Evolutionary conservation across 2,888 invertebrate species (phyloP).

Genomic region (Drosophila helvetica): DNA sequence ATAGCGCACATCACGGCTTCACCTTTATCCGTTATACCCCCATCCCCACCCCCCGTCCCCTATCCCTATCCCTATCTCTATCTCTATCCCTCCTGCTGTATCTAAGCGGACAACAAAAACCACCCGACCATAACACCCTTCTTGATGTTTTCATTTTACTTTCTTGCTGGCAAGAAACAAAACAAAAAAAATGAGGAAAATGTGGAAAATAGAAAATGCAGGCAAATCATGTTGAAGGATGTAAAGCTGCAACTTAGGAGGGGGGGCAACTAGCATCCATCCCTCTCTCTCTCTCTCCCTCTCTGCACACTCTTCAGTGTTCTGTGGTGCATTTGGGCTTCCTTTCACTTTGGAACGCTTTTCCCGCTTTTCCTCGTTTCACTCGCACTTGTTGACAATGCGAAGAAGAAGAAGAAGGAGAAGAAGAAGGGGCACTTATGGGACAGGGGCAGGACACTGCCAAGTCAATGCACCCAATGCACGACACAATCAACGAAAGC

Average conservation of each 20-base stretch:
- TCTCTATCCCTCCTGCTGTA: constrained; percentile 10
- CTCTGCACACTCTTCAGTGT: neutral
- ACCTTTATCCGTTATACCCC: constrained; percentile 28
- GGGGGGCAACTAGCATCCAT: constrained; percentile 15
- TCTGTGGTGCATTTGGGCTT: neutral
- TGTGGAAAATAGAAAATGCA: constrained; percentile 3
- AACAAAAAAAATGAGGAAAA: constrained; percentile 13
- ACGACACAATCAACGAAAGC: constrained; percentile 52
- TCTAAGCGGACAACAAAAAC: no score
- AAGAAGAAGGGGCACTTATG: constrained; percentile 34
- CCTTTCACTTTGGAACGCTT: constrained; percentile 13
- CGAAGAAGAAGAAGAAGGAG: constrained; percentile 45
- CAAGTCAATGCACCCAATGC: constrained; percentile 60
- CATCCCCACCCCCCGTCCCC: neutral
- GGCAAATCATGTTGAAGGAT: constrained; percentile 28
- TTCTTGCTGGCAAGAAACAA: constrained; percentile 11
- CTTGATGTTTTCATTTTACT: constrained; percentile 21
- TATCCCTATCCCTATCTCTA: no score
- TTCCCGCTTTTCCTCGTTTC: constrained; percentile 4
- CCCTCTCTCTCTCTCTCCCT: no score
- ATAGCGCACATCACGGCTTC: constrained; percentile 40
- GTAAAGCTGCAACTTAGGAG: constrained; percentile 12
- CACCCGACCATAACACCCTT: neutral
- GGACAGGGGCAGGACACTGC: constrained; percentile 1
- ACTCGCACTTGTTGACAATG: constrained; percentile 61